Evolutionary conservation across 23 tunicate genomes (phyloP).

Genomic region (Styela plicata): DNA sequence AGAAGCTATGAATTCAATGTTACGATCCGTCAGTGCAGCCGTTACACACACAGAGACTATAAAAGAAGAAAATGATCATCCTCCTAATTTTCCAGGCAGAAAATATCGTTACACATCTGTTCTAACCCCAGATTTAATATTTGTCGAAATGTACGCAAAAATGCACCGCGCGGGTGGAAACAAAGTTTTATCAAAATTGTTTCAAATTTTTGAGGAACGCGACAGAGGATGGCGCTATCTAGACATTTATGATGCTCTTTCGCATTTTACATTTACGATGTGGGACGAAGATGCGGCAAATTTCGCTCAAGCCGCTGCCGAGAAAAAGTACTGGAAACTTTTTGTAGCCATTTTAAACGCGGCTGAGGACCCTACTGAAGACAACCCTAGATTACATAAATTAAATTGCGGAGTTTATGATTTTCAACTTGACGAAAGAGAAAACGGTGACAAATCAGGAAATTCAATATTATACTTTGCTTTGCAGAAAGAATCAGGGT

Average conservation of each 20-base stretch:
- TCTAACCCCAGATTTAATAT: neutral
- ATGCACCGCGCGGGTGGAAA: slow-evolving; percentile 21
- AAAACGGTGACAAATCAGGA: neutral
- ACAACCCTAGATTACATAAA: neutral
- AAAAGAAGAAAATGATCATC: neutral
- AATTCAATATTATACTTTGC: slow-evolving; percentile 5
- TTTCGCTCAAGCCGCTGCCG: slow-evolving; percentile 6
- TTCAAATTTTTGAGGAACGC: neutral
- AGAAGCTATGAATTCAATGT: slow-evolving; percentile 8
- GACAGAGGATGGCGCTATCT: neutral
- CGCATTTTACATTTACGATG: neutral
- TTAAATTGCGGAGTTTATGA: slow-evolving; percentile 4
- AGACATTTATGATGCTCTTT: slow-evolving; percentile 6
- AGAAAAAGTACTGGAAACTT: slow-evolving; percentile 14
- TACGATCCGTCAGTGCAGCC: neutral
- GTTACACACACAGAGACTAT: neutral
- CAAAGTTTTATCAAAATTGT: slow-evolving; percentile 4
- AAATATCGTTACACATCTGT: neutral
- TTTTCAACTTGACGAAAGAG: neutral
- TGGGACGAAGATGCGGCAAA: slow-evolving; percentile 8
- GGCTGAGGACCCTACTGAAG: neutral
- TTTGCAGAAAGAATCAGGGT: neutral
- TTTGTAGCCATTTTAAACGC: slow-evolving; percentile 1
- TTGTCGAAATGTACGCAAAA: neutral
- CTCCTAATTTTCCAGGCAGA: neutral